Conservation (phyloP, 2,888 invertebrate species). For the Tromatobia lineatoria region DNA sequence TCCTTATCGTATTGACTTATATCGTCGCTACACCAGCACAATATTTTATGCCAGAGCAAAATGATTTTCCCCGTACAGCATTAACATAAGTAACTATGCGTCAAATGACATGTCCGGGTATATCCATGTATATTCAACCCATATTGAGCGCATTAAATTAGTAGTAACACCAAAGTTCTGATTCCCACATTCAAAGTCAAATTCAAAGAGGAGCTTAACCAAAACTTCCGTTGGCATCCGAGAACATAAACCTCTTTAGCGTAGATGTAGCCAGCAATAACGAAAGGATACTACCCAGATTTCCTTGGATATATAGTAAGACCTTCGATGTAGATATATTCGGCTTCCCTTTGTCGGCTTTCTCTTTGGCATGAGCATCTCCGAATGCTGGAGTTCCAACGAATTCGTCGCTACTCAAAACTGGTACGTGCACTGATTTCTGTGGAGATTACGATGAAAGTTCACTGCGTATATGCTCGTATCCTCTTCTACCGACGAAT, state of each 20-base stretch:
- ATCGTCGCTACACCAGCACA: too few species aligned
- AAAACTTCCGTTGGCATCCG: background rate
- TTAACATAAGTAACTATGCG: background rate
- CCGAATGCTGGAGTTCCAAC: background rate
- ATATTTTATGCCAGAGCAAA: too few species aligned
- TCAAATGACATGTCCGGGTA: background rate
- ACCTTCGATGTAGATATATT: constrained; percentile 4
- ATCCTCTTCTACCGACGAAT: constrained; percentile 5
- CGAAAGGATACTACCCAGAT: background rate
- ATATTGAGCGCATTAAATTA: background rate
- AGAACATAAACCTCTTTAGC: background rate
- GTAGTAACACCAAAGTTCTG: background rate
- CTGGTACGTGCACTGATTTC: constrained; percentile 24
- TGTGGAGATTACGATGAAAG: constrained; percentile 15
- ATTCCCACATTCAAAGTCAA: background rate
- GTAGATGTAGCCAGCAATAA: background rate
- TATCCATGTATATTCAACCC: background rate
- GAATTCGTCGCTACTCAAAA: background rate
- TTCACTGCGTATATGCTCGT: background rate
- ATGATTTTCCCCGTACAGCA: background rate
- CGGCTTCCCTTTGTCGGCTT: constrained; percentile 21
- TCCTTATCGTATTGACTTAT: too few species aligned
- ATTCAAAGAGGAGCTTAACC: background rate
- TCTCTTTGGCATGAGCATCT: constrained; percentile 2
- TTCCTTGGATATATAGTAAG: background rate